These are phyloP conservation scores for Nannoperca australis DNA, from an alignment of 2,797 vertebrate genomes.

Conservation along the genomic window DNA sequence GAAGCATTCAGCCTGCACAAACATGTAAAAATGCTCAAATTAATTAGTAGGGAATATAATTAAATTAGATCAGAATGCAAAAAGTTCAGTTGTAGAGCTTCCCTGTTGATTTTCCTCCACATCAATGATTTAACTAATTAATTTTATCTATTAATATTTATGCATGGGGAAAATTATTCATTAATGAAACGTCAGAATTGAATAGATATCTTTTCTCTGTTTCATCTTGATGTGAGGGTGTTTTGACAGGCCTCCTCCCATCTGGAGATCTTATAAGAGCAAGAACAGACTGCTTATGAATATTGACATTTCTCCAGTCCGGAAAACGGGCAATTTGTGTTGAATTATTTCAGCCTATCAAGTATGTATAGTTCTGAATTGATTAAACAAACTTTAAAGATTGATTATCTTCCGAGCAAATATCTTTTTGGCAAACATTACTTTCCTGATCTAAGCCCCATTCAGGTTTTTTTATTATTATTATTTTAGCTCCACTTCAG, in stretches of 20 bases:
- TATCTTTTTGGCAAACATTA: conserved; percentile 56
- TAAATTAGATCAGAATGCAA: conserved; percentile 69
- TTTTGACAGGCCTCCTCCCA: conserved; percentile 83
- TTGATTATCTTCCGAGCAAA: conserved; percentile 55
- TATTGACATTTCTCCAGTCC: conserved; percentile 80
- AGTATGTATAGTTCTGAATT: conserved; percentile 69
- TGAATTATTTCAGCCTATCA: conserved; percentile 75
- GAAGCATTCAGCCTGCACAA: conserved; percentile 50
- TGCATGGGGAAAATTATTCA: conserved; percentile 83
- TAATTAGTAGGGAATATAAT: conserved; percentile 74
- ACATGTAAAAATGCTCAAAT: conserved; percentile 66
- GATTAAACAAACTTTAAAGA: conserved; percentile 74
- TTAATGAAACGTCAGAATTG: conserved; percentile 85
- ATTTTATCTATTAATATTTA: conserved; percentile 88
- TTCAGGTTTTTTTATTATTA: conserved; percentile 23
- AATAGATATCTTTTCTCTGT: conserved; percentile 78
- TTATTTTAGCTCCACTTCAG: conserved; percentile 50
- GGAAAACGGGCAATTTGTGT: conserved; percentile 69
- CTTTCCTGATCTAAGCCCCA: conserved; percentile 39
- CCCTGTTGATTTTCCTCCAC: conserved; percentile 82
- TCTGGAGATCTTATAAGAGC: conserved; percentile 73
- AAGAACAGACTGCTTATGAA: conserved; percentile 81
- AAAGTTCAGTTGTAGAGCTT: conserved; percentile 68
- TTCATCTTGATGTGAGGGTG: conserved; percentile 80
- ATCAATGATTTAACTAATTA: conserved; percentile 86